Evolutionary conservation across 2,797 vertebrate genomes (phyloP), one percentile per base, ranked within the genome.

Genomic region (Sebastes cheni): DNA sequence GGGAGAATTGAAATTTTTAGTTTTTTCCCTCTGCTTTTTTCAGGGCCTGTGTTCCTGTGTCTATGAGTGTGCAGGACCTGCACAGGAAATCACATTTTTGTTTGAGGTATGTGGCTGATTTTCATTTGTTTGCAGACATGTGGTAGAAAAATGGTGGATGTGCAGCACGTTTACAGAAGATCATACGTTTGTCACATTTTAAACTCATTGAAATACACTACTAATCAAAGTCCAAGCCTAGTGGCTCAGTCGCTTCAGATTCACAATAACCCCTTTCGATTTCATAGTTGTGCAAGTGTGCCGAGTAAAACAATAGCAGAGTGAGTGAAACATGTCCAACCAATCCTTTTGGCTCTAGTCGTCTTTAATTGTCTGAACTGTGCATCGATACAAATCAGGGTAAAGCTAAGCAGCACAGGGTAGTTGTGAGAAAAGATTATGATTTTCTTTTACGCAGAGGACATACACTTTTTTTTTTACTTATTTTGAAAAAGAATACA

Each of bases 31-130:
- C 52, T 65, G 5, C 76, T 34, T 58, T 58, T 22, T 18, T 14
- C 23, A 0, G 55, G 30, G 23, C 59, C 64, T 46, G 70, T 75
- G 77, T 52, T 50, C 50, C 18, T 16, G 23, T 23, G 16, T 77
- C 16, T 42, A 29, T 78, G 27, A 80, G 75, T 61, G 55, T 8
- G 67, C 32, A 20, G 70, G 70, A 80, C 79, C 3, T 67, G 8
- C 72, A 36, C 67, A 27, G 72, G 67, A 79, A 27, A 75, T 42
- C 70, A 18, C n/a, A 20, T 80, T 85, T 72, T 66, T 78, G 12
- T 79, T 79, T 82, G 25, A 87, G 92, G 93, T 95, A 93, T 22
- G 92, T 91, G 52, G 65, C 34, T 72, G 10, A 39, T 65, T 81
- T 84, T 60, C 2, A 32, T 80, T 78, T 69, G 3, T 4, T 76